Percentiles rank a stretch among this genome's conserved stretches.
Evolutionary conservation across 2,113 vertebrate species (phyloP).

Genomic region (Rhombomys opimus): DNA sequence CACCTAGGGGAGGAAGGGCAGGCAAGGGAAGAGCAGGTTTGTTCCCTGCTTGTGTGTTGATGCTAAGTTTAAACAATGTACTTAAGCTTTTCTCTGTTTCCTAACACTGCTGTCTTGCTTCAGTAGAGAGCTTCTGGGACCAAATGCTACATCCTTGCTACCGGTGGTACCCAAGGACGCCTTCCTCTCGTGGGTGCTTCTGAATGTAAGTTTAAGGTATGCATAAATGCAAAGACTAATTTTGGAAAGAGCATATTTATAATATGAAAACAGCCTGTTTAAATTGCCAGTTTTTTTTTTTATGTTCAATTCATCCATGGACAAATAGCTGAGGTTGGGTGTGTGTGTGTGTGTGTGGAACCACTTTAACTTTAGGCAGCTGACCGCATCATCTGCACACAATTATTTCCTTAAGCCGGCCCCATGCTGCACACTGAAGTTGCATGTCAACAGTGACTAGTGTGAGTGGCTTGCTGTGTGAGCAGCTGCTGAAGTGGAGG

Average conservation of each 20-base stretch:
- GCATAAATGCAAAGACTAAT: not conserved
- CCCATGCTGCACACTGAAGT: slow-evolving; percentile 38
- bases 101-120: not conserved
- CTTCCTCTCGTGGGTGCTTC: slow-evolving; percentile 59
- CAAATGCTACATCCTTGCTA: slow-evolving; percentile 69
- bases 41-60: slow-evolving; percentile 72
- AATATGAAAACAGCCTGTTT: slow-evolving; percentile 39
- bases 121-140: slow-evolving; percentile 26
- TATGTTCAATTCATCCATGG: slow-evolving; percentile 56
- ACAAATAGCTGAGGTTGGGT: slow-evolving; percentile 1
- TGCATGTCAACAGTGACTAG: slow-evolving; percentile 60
- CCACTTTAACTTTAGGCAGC: slow-evolving; percentile 8
- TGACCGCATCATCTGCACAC: slow-evolving; percentile 65
- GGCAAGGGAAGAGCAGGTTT: slow-evolving; percentile 79
- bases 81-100: not conserved
- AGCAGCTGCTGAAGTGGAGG: slow-evolving; percentile 54
- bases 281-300: not conserved
- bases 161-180: not conserved
- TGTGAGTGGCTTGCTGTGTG: slow-evolving; percentile 34
- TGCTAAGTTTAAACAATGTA: slow-evolving; percentile 72
- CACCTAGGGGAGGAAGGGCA: slow-evolving; percentile 63
- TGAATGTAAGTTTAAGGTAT: not conserved
- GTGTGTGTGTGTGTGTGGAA: not conserved
- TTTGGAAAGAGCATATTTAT: slow-evolving; percentile 6
- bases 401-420: slow-evolving; percentile 48